Conservation (phyloP, 53 echinoderm and acorn worm genomes). For the Apostichopus leukothele region DNA sequence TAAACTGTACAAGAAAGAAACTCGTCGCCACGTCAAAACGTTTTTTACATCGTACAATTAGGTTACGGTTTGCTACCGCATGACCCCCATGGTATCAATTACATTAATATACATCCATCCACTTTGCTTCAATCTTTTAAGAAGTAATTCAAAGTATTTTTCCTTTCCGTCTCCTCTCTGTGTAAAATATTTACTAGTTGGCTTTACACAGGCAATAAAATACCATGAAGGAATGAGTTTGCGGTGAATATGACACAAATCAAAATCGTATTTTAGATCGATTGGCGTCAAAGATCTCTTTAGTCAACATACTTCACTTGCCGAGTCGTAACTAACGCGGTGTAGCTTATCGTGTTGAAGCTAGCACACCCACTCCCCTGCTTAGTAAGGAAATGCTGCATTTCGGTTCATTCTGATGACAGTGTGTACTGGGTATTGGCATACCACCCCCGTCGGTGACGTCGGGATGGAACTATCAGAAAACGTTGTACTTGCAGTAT, state of each 20-base stretch:
- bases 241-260: slow-evolving; percentile 11
- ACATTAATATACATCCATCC: not conserved
- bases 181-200: slow-evolving; percentile 11
- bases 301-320: not conserved
- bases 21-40: not conserved
- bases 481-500: too few relatives aligned
- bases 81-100: not conserved
- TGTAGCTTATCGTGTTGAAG: too few relatives aligned
- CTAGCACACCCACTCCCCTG: too few relatives aligned
- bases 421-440: too few relatives aligned
- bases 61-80: slow-evolving; percentile 1
- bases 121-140: not conserved
- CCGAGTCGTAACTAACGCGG: too few relatives aligned
- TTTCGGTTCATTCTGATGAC: too few relatives aligned
- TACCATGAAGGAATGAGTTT: not conserved
- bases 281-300: slow-evolving; percentile 7
- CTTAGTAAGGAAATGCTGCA: too few relatives aligned
- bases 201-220: not conserved
- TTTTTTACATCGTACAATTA: not conserved
- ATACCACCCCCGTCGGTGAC: too few relatives aligned
- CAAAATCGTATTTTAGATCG: not conserved
- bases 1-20: not conserved
- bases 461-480: too few relatives aligned
- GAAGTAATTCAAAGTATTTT: not conserved
- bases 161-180: not conserved